A percentile compares a stretch with the other conserved stretches of the same genome.
Conservation (phyloP, 1,140 invertebrate genomes). For the Ericerus pela region DNA sequence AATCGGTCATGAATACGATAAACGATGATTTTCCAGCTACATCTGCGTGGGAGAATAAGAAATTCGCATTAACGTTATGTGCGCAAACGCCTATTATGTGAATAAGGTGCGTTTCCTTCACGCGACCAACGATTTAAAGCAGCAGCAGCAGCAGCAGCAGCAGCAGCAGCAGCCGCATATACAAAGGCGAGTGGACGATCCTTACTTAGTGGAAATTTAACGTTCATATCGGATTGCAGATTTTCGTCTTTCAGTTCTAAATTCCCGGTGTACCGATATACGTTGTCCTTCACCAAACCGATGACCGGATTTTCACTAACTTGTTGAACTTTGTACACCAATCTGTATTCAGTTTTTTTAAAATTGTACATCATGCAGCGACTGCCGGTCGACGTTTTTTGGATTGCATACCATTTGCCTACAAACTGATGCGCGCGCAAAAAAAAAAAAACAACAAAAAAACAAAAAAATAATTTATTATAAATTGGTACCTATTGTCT, state of each 20-base stretch:
- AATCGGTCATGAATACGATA: constrained; percentile 58
- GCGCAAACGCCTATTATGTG: not conserved
- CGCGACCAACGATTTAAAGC: too few species aligned
- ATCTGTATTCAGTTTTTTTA: constrained; percentile 46
- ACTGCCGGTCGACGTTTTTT: constrained; percentile 66
- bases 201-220: constrained; percentile 69
- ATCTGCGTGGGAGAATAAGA: constrained; percentile 34
- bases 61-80: not conserved
- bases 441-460: constrained; percentile 3
- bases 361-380: constrained; percentile 66
- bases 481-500: not conserved
- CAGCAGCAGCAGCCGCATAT: not conserved
- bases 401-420: constrained; percentile 65
- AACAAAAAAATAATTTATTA: not conserved
- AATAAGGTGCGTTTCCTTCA: too few species aligned
- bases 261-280: constrained; percentile 57
- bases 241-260: constrained; percentile 46
- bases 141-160: not conserved
- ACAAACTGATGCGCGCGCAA: constrained; percentile 40
- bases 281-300: constrained; percentile 37
- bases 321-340: constrained; percentile 51
- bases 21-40: constrained; percentile 57
- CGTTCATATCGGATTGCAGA: constrained; percentile 52
- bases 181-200: not conserved
- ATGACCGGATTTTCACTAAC: constrained; percentile 52